Conservation (phyloP, 2,797 vertebrate species). For the Ctenochaetus hawaiiensis region DNA sequence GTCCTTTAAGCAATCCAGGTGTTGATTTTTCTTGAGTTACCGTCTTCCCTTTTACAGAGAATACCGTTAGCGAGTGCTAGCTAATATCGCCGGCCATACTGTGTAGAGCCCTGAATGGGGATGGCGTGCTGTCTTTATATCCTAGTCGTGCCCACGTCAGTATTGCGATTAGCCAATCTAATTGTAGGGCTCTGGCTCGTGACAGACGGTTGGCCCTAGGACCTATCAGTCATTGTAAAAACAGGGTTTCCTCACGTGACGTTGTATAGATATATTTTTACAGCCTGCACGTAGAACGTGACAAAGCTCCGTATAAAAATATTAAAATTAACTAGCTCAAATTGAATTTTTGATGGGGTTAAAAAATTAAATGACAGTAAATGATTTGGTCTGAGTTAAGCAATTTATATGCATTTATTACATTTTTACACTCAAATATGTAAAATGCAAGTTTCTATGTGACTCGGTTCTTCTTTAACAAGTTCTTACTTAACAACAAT, state of each 20-base stretch:
- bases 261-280: neutral
- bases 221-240: slow-evolving; percentile 46
- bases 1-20: slow-evolving; percentile 89
- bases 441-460: no score
- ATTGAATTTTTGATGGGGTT: neutral
- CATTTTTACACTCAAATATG: no score
- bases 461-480: no score
- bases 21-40: slow-evolving; percentile 92
- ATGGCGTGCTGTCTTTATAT: slow-evolving; percentile 85
- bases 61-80: slow-evolving; percentile 97
- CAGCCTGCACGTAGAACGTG: neutral
- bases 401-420: no score
- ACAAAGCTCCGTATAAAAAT: neutral
- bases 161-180: slow-evolving; percentile 36
- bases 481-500: no score
- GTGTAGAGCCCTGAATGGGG: slow-evolving; percentile 88
- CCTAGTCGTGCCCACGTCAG: slow-evolving; percentile 32
- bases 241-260: slow-evolving; percentile 41
- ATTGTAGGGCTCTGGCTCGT: rapidly evolving
- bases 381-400: no score
- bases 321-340: neutral
- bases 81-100: slow-evolving; percentile 99
- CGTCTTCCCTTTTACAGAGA: slow-evolving; percentile 98
- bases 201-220: slow-evolving; percentile 55
- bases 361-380: neutral